Base-by-base conservation (phyloP, 2,113 vertebrate genomes). In the Regulus satrapa region DNA sequence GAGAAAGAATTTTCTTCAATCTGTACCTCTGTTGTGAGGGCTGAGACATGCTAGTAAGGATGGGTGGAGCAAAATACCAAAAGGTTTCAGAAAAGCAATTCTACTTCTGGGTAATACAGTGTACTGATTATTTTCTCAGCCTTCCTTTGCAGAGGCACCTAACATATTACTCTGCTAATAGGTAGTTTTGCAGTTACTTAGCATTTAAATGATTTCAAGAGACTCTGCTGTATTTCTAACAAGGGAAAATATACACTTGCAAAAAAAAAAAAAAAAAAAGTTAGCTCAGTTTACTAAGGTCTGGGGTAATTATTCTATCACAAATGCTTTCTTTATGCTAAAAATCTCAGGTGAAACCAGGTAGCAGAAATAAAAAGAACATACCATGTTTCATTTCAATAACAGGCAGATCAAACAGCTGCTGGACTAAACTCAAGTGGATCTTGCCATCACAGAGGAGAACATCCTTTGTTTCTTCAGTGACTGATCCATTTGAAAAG, bases 331-430 rank as follows among this genome's bases (percentile, higher is more conserved):
- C 75, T 93, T 49, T 48, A 56, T 11, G 5, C 56, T 91, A 56
- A 87, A 94, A 75, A 78, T 46, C 66, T 84, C 48, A 23, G 18
- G 36, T 69, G 52, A 74, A 92, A 55, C 31, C 20, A 62, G 52
- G 58, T 38, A 88, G 19, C 13, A 89, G 75, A 92, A 96, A 83
- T 76, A 76, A 88, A 84, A 68, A 75, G 52, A 84, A 96, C 98
- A 8, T 98, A 99, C 99, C 98, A 0, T 98, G 98, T 97, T 98
- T 98, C 98, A 99, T 99, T 98, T 99, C 99, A 95, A 99, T 97
- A 20, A 98, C 68, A 1, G 96, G 97, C 40, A 99, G 96, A 96
- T 97, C 97, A 85, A 99, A 99, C 73, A 99, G 98, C 71, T 98
- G 98, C 91, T 98, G 98, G 54, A 99, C 95, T 79, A 97, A 95